Evolutionary conservation across 2,113 vertebrate genomes (phyloP).

Genomic region (Cyprinus carpio): DNA sequence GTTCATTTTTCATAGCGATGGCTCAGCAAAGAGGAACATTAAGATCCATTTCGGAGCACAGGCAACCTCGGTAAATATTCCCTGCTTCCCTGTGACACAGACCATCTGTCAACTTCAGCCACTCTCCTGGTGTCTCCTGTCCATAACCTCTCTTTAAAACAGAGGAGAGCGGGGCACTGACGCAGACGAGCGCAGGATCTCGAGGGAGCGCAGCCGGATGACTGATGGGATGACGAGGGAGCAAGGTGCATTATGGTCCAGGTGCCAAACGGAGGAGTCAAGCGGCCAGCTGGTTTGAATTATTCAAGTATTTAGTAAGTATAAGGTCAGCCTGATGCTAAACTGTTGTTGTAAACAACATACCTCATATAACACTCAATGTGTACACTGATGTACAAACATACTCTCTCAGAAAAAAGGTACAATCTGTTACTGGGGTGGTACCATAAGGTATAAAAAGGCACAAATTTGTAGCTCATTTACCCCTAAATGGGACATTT

Average conservation of each 20-base stretch:
- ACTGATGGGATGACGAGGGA: neutral
- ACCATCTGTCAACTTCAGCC: conserved; percentile 49
- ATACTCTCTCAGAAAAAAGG: too few relatives aligned
- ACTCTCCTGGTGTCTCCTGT: conserved; percentile 18
- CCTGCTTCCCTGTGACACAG: conserved; percentile 11
- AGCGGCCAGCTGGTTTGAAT: conserved; percentile 26
- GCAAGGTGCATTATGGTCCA: neutral
- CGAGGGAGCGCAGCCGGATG: neutral
- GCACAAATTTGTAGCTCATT: too few relatives aligned
- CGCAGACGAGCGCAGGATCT: neutral
- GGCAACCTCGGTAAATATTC: conserved; percentile 40
- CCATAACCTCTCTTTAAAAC: conserved; percentile 34
- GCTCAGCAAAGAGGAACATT: conserved; percentile 34
- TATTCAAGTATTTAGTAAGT: neutral
- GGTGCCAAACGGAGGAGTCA: conserved; percentile 17
- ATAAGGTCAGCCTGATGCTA: neutral
- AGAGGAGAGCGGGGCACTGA: neutral
- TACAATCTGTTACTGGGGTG: too few relatives aligned
- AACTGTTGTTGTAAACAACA: neutral
- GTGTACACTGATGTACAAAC: too few relatives aligned
- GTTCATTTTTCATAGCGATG: conserved; percentile 47
- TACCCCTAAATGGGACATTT: too few relatives aligned
- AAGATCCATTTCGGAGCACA: conserved; percentile 7
- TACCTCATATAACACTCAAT: too few relatives aligned
- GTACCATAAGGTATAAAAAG: too few relatives aligned